A percentile compares a stretch with the other conserved stretches of the same genome.
phyloP scores from a whole-genome alignment of 1,140 invertebrate species.

The Platyscapa corneri region DNA sequence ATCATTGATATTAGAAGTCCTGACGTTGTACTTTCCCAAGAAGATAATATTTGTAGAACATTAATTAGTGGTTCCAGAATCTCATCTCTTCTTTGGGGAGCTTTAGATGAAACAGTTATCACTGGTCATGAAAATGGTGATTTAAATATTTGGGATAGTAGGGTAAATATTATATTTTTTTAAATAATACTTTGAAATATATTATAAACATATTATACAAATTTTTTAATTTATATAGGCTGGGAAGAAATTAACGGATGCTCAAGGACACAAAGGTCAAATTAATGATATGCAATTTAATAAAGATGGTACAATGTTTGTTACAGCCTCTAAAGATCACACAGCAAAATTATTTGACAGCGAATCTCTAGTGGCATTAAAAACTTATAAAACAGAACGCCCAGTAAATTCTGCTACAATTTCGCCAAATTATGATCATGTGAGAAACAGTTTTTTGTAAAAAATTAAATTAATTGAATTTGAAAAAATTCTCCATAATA shows the following conservation, averaged over 20 bases:
- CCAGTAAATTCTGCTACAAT: conserved; percentile 98
- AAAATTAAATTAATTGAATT: neutral
- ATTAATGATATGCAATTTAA: conserved; percentile 98
- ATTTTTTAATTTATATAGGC: conserved; percentile 74
- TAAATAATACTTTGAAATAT: neutral
- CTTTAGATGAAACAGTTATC: conserved; percentile 91
- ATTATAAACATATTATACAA: neutral
- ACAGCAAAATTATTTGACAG: conserved; percentile 96
- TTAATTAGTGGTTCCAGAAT: conserved; percentile 85
- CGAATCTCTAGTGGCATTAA: conserved; percentile 87
- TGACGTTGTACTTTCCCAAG: conserved; percentile 76
- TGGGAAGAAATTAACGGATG: conserved; percentile 82
- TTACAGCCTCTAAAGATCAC: conserved; percentile 95
- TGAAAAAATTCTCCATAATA: neutral
- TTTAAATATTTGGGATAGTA: conserved; percentile 92
- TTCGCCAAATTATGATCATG: conserved; percentile 95
- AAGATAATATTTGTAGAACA: conserved; percentile 79
- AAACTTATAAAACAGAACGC: conserved; percentile 96
- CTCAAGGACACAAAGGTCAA: conserved; percentile 86
- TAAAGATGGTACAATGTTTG: conserved; percentile 95
- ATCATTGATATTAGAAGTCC: conserved; percentile 87
- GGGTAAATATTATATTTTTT: conserved; percentile 75
- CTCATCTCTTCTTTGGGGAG: conserved; percentile 94
- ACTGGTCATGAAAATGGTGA: conserved; percentile 97
- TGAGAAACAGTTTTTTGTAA: conserved; percentile 66